Base-by-base conservation (phyloP, 2,888 invertebrate species). In the Tribolium freemani region DNA sequence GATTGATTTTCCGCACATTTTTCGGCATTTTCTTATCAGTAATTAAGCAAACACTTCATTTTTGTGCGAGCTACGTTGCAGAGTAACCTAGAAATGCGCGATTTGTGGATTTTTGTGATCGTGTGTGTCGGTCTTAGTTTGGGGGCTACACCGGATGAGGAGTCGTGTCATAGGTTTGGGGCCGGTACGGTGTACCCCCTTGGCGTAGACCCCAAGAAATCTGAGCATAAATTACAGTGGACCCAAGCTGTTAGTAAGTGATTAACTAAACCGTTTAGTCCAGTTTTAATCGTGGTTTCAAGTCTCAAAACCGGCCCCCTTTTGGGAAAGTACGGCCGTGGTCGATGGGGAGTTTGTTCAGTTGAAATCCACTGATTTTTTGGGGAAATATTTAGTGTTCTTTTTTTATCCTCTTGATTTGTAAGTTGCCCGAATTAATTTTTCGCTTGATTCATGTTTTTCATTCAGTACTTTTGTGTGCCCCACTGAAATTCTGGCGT, bases 371-470 rank as follows among this genome's bases (percentile, higher is more conserved):
- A 88, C 91, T 0, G 94, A 95, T 83, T 97, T 91, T 84, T 88
- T 89, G 82, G 96, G 96, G 79, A 96, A 96, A 92, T 97, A 96
- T 86, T 88, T 96, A 31, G 94, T 97, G 1, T 93, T 97, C 84
- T 96, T 97, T 87, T 97, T 97, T 86, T 97, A 97, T 83, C 97
- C 96, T 0, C 87, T 97, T 71, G 96, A 96, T 86, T 97, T 97
- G 96, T 96, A 88, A 91, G 93, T 91, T 46, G 3, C 11, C 3
- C n/a, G 11, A 26, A 21, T 46, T 21, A 61, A 63, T 54, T 61
- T 67, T 53, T 26, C 56, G 74, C 90, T 26, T 5, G 5, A 26
- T 26, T 26, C 2, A 3, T 26, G 26, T 26, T 26, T 26, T 16
- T 16, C 2, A 16, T 90, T 72, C 87, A 96, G 96, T 84, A 96